Evolutionary conservation across 2,888 invertebrate genomes (phyloP).

Genomic region (Cryptus viduatorius): DNA sequence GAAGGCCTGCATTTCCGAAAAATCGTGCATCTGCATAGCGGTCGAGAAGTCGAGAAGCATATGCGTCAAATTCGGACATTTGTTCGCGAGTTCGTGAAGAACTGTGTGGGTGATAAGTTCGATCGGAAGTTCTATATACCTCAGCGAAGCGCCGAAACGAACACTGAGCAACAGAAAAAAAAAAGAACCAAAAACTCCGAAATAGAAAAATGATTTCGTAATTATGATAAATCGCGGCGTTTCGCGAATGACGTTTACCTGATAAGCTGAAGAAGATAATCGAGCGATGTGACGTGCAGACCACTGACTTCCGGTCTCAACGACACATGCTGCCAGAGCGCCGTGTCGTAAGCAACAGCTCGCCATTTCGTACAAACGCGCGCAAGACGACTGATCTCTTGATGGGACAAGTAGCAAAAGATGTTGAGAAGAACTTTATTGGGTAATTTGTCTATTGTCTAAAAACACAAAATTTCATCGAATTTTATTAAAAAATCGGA

Average conservation of each 20-base stretch:
- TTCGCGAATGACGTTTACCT: conserved; percentile 84
- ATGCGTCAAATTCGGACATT: conserved; percentile 97
- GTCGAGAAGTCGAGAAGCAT: conserved; percentile 99
- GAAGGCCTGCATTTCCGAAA: conserved; percentile 99
- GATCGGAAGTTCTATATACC: conserved; percentile 97
- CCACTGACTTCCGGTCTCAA: conserved; percentile 98
- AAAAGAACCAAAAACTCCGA: neutral
- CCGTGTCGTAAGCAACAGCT: conserved; percentile 96
- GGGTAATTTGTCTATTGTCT: conserved; percentile 98
- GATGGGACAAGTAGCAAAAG: conserved; percentile 97
- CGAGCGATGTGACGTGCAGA: conserved; percentile 94
- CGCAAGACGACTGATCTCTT: conserved; percentile 97
- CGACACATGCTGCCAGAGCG: conserved; percentile 98
- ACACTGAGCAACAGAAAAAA: conserved; percentile 85
- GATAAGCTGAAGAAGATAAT: conserved; percentile 94
- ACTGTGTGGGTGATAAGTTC: conserved; percentile 98
- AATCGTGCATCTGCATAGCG: conserved; percentile 99
- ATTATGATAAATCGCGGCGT: neutral
- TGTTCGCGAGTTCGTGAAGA: conserved; percentile 97
- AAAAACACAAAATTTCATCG: conserved; percentile 80
- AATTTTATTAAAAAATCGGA: neutral
- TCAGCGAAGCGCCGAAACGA: conserved; percentile 94
- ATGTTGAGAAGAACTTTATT: conserved; percentile 98
- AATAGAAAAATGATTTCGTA: neutral
- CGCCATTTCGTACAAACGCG: conserved; percentile 98